Conservation (phyloP, 1,140 invertebrate genomes). For the Pomacea maculata region DNA sequence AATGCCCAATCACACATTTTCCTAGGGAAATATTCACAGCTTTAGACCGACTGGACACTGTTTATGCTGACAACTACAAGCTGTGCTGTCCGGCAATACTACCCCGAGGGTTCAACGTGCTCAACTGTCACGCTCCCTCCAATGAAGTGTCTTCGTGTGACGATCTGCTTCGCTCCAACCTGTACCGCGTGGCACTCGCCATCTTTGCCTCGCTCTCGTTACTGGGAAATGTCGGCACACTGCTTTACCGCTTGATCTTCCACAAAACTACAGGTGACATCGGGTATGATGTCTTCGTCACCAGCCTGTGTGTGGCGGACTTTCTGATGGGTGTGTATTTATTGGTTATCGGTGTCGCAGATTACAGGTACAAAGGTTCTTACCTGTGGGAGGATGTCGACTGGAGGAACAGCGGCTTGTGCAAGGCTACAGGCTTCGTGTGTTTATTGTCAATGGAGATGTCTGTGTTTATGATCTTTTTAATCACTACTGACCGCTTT, state of each 20-base stretch:
- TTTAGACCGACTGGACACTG: conserved; percentile 26
- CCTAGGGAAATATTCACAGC: conserved; percentile 16
- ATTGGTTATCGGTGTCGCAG: conserved; percentile 46
- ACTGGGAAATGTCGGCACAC: conserved; percentile 38
- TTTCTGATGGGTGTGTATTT: conserved; percentile 56
- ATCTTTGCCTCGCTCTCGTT: conserved; percentile 33
- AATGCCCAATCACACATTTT: conserved; percentile 37
- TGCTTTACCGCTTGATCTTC: conserved; percentile 31
- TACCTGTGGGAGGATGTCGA: conserved; percentile 38
- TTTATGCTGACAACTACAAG: conserved; percentile 12
- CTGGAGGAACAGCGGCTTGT: conserved; percentile 42
- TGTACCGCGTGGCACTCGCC: neutral
- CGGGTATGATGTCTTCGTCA: conserved; percentile 36
- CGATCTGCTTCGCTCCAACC: too few species aligned
- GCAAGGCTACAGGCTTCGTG: conserved; percentile 44
- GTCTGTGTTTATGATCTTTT: conserved; percentile 42
- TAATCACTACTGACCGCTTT: conserved; percentile 51
- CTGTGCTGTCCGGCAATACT: conserved; percentile 32
- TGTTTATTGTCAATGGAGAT: conserved; percentile 45
- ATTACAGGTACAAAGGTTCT: conserved; percentile 36
- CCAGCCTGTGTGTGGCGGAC: conserved; percentile 48
- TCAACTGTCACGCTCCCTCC: too few species aligned
- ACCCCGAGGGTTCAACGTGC: conserved; percentile 16
- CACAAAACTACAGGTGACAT: conserved; percentile 6
- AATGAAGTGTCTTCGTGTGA: too few species aligned